Percentiles rank a stretch among this genome's conserved stretches.
These are phyloP conservation scores for Etheostoma cragini DNA, from an alignment of 2,113 vertebrate species.

Conservation along the genomic window DNA sequence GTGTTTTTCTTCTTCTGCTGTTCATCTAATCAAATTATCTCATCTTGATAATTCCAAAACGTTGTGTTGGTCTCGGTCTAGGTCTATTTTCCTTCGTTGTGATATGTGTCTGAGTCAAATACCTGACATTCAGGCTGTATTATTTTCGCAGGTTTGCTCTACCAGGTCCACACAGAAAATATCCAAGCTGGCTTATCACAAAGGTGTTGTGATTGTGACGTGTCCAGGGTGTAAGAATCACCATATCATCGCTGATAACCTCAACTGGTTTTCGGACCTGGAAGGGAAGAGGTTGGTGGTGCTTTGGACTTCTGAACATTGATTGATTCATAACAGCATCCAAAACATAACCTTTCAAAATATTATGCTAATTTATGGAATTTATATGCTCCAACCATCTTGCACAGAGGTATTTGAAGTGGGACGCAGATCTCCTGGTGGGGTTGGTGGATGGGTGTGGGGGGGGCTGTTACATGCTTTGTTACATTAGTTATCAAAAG, in stretches of 20 bases:
- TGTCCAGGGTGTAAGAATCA: constrained; percentile 92
- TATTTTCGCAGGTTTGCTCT: constrained; percentile 87
- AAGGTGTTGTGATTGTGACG: constrained; percentile 92
- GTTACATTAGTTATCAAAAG: no score
- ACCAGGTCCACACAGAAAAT: constrained; percentile 88
- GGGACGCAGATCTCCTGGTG: no score
- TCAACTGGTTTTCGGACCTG: constrained; percentile 95
- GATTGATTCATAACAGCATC: neutral
- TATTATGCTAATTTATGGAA: no score
- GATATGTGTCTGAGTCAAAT: neutral
- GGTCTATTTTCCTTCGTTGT: neutral
- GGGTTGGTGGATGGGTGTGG: no score
- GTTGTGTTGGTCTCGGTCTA: neutral
- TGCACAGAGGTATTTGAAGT: no score
- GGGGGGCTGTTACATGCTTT: no score
- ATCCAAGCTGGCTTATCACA: constrained; percentile 91
- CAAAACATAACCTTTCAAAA: neutral
- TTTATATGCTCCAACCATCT: neutral
- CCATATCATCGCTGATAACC: constrained; percentile 95
- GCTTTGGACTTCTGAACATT: neutral
- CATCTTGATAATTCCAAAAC: neutral
- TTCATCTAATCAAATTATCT: neutral
- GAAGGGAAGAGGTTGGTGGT: constrained; percentile 89
- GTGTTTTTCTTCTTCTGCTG: no score
- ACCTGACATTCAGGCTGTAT: neutral